Conservation (phyloP, 2,888 invertebrate genomes). For the Macrosiphum euphorbiae region DNA sequence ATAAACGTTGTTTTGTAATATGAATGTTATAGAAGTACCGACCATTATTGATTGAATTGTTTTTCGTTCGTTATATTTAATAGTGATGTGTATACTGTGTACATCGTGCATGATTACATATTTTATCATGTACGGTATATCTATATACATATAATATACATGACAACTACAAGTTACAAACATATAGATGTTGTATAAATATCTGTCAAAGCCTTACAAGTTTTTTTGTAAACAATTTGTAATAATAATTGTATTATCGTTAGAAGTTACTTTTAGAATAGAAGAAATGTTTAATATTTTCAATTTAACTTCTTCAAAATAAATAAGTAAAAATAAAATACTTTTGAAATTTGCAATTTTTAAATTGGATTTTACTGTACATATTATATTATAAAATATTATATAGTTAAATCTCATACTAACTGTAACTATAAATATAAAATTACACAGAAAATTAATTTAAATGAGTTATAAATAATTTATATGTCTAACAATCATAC, state of each 20-base stretch:
- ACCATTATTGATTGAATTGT: background rate
- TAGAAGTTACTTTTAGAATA: background rate
- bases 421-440: too few species aligned
- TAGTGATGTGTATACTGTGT: background rate
- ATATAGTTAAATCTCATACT: background rate
- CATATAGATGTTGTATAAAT: background rate
- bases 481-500: background rate
- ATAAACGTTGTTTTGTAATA: background rate
- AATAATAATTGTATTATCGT: background rate
- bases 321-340: background rate
- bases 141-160: background rate
- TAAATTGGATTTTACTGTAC: background rate
- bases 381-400: background rate
- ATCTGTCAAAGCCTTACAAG: background rate
- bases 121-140: background rate
- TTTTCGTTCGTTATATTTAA: background rate
- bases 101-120: background rate
- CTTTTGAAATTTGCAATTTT: background rate
- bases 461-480: background rate
- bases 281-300: background rate
- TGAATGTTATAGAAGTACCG: background rate
- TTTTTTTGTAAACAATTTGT: background rate
- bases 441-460: too few species aligned
- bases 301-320: background rate
- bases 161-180: background rate